Evolutionary conservation across 2,113 vertebrate genomes (phyloP).

Genomic region (Neogale vison): DNA sequence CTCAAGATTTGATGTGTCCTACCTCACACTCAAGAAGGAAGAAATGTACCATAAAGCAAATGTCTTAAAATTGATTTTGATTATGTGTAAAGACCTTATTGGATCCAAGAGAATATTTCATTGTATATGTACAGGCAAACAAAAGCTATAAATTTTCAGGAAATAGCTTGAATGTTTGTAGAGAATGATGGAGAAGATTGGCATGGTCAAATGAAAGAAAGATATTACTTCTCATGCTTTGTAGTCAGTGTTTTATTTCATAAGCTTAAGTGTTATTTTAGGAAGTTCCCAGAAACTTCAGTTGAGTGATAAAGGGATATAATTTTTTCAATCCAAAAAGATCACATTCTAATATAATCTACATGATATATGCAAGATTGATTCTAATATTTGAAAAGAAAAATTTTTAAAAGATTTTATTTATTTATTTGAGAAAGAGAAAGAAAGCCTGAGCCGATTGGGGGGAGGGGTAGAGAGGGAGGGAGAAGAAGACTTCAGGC

Average conservation of each 20-base stretch:
- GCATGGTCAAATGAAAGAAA: neutral
- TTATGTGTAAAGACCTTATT: neutral
- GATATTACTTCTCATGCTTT: neutral
- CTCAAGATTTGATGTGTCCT: neutral
- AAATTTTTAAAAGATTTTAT: too few relatives aligned
- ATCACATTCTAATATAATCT: neutral
- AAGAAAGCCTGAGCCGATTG: too few relatives aligned
- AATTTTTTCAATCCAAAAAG: neutral
- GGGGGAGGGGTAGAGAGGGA: too few relatives aligned
- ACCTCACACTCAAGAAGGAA: neutral
- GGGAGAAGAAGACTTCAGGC: too few relatives aligned
- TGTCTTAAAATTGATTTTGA: neutral
- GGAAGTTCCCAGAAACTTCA: neutral
- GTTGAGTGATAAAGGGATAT: neutral
- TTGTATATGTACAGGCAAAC: neutral
- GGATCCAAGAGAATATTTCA: neutral
- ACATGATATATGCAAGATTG: neutral
- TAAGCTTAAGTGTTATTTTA: neutral
- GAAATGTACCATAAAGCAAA: neutral
- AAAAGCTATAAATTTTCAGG: neutral
- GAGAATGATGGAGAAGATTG: neutral
- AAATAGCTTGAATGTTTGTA: neutral
- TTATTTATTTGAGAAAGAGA: too few relatives aligned
- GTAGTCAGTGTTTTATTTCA: neutral
- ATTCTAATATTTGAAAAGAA: neutral